Conservation (phyloP, 2,797 vertebrate species). For the Enteromius fasciolatus region DNA sequence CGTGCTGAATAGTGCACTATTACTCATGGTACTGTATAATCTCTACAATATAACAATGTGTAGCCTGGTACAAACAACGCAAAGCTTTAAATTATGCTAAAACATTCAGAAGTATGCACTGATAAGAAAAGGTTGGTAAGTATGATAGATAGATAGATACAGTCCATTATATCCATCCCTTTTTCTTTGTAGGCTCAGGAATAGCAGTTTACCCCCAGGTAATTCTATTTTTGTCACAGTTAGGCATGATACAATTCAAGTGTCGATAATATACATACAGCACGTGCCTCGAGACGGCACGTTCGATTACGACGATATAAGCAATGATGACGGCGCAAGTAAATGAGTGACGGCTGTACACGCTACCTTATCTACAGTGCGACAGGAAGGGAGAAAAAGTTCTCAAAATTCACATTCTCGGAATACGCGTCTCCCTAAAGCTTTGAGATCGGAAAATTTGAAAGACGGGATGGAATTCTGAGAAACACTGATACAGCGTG, state of each 20-base stretch:
- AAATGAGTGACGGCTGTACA: constrained; percentile 53
- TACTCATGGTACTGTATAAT: constrained; percentile 25
- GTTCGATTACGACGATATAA: constrained; percentile 50
- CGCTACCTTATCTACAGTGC: constrained; percentile 57
- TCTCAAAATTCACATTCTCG: constrained; percentile 1
- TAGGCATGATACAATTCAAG: constrained; percentile 73
- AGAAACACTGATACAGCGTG: constrained; percentile 55
- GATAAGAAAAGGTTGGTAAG: constrained; percentile 27
- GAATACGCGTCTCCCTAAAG: constrained; percentile 51
- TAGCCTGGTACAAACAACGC: constrained; percentile 44
- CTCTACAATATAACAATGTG: constrained; percentile 37
- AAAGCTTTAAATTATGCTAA: constrained; percentile 39
- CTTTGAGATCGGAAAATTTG: constrained; percentile 64
- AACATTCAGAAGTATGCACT: constrained; percentile 46
- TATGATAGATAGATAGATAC: constrained; percentile 27
- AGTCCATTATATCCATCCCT: constrained; percentile 21
- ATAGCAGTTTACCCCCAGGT: constrained; percentile 63
- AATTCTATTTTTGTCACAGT: constrained; percentile 63
- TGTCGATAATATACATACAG: constrained; percentile 67
- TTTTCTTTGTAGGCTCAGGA: constrained; percentile 64
- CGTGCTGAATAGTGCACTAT: constrained; percentile 29
- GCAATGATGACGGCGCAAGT: constrained; percentile 61
- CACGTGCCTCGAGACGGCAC: background rate
- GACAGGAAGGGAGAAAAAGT: constrained; percentile 55
- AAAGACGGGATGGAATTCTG: constrained; percentile 47